Conservation (phyloP, 2,888 invertebrate species). For the Philaethria dido region DNA sequence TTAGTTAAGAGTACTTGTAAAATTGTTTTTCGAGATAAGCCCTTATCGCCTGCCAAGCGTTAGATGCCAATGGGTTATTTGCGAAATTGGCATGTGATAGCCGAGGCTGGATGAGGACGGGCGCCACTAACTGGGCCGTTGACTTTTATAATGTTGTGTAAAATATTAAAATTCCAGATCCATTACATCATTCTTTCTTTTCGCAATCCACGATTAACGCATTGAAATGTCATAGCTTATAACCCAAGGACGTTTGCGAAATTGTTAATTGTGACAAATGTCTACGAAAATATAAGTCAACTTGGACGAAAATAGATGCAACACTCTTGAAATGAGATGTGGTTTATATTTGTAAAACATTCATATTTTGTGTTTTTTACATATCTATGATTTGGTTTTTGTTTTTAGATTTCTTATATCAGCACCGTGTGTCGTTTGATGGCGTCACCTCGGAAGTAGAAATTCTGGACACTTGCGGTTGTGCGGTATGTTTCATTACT, state of each 20-base stretch:
- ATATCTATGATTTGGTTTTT: not conserved
- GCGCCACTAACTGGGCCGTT: constrained; percentile 66
- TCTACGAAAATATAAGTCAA: constrained; percentile 22
- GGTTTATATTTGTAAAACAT: constrained; percentile 3
- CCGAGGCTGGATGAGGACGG: constrained; percentile 71
- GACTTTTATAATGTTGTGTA: constrained; percentile 60
- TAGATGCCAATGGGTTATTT: constrained; percentile 81
- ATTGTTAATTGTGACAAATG: constrained; percentile 29
- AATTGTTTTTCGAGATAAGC: constrained; percentile 53
- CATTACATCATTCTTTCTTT: constrained; percentile 43
- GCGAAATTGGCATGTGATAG: constrained; percentile 77
- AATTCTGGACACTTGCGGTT: constrained; percentile 91
- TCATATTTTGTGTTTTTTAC: not conserved
- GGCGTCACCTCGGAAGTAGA: constrained; percentile 90
- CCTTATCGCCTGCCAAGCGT: constrained; percentile 68
- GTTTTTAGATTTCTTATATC: constrained; percentile 88
- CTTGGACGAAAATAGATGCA: not conserved
- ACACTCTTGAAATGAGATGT: not conserved
- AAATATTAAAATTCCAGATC: constrained; percentile 42
- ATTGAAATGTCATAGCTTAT: constrained; percentile 27
- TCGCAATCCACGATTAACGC: constrained; percentile 43
- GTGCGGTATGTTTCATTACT: constrained; percentile 85
- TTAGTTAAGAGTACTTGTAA: constrained; percentile 19
- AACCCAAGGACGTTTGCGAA: constrained; percentile 40
- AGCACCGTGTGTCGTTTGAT: constrained; percentile 90